Evolutionary conservation across 2,797 vertebrate species (phyloP), one percentile per base, ranked within the genome.

Genomic region (Buphagus erythrorhynchus): DNA sequence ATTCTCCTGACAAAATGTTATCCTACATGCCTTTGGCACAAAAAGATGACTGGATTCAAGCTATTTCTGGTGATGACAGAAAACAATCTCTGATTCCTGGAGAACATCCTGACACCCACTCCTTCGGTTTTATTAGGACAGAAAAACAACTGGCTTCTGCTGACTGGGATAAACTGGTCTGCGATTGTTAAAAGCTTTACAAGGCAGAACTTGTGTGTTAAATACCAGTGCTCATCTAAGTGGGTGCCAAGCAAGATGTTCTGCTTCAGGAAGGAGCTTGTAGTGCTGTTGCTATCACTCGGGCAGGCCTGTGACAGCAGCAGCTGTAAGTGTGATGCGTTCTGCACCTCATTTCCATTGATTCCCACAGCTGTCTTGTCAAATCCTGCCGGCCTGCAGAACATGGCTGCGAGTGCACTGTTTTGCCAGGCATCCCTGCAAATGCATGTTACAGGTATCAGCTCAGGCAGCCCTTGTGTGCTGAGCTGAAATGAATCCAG

Each of bases 361-460:
- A 25, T 65, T 68, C 55, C 58, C 84, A 59, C 55, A 79, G 91
- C 91, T 88, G 63, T 55, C 74, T 16, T 10, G 36, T 51, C 59
- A 31, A 40, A 81, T 55, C 35, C 46, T 54, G 63, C 22, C 51
- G 38, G 86, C 33, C 82, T 52, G 68, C 85, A 65, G 92, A 67
- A 57, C 7, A 3, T 0, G 45, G 57, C 82, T 58, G 58, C 0
- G 1, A 52, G 55, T 0, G 40, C 0, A 0, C 15, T 38, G 75
- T 24, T 68, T 16, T 78, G 62, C 62, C 83, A 78, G 77, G 35
- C 73, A 49, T 7, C 36, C 58, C 28, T 61, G 69, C 51, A 86
- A 95, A 77, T 11, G 69, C 25, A 5, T 1, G 38, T 25, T 19
- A 20, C 0, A 2, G 48, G 26, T 49, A 80, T 62, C 76, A 43